Base-by-base conservation (phyloP, 2,888 invertebrate species). In the Pomacea canaliculata region DNA sequence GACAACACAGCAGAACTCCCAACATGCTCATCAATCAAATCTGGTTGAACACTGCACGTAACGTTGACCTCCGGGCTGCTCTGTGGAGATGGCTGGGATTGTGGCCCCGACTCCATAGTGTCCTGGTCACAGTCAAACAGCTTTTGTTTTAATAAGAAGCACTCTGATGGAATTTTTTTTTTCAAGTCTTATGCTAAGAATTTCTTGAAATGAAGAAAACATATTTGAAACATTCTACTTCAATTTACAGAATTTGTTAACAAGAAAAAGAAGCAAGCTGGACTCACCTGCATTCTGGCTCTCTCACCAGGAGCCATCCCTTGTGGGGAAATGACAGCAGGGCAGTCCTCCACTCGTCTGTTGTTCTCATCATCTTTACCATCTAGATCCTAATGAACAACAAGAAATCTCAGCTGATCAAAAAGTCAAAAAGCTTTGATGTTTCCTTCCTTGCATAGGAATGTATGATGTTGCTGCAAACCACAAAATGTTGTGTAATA, bases 11-110 rank as follows among this genome's bases (percentile, higher is more conserved):
- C 70, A 76, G 78, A 23, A 76, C 77, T 67, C 71, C 80, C 76
- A 23, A 73, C 49, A 19, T 60, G 79, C 69, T 80, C 76, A 12
- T 78, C 82, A 48, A 77, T 80, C 12, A 85, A 66, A 70, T 85
- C 86, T 19, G 84, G 83, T 18, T 83, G 85, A 49, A 82, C 83
- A 76, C 84, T 85, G 78, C 83, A 84, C 27, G 86, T 87, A 19
- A 89, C 87, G 80, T 88, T 87, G 66, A 89, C 87, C 80, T 88
- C 89, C 10, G 87, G 87, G 80, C 88, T 88, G 79, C 86, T 86
- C 80, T 87, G 85, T 16, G 88, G 89, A 10, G 87, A 87, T 7
- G 84, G 84, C 37, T 81, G 83, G 0, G 82, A 81, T 76, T 84
- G 81, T 19, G 76, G 77, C 18, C 77, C 80, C 12, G 78, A 78